Conservation (phyloP, 2,888 invertebrate species). For the Loripinus fragilis region DNA sequence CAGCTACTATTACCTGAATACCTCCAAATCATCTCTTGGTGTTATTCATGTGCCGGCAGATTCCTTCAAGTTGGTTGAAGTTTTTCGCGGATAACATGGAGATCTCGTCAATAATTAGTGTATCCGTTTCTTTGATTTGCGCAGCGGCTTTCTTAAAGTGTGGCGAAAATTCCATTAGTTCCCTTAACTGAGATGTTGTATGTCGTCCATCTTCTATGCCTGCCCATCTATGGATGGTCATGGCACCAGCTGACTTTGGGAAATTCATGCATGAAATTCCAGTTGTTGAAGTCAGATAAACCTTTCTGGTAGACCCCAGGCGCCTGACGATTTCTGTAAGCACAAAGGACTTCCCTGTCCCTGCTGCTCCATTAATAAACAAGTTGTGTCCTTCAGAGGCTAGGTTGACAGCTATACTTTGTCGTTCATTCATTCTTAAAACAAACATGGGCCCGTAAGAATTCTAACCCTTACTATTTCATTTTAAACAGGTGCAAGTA, state of each 20-base stretch:
- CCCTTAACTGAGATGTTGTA: slow-evolving; percentile 10
- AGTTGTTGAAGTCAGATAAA: slow-evolving; percentile 26
- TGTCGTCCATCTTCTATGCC: slow-evolving; percentile 35
- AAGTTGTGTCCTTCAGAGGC: slow-evolving; percentile 28
- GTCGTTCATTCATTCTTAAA: slow-evolving; percentile 23
- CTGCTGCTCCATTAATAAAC: slow-evolving; percentile 20
- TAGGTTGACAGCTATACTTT: slow-evolving; percentile 17
- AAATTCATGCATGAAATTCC: slow-evolving; percentile 29
- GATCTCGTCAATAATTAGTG: slow-evolving; percentile 42
- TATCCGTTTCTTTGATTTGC: slow-evolving; percentile 22
- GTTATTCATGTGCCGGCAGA: neutral
- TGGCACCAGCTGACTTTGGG: slow-evolving; percentile 13
- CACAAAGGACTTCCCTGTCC: slow-evolving; percentile 32
- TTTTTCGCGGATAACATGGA: slow-evolving; percentile 1
- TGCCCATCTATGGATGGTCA: slow-evolving; percentile 44
- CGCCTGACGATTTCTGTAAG: slow-evolving; percentile 5
- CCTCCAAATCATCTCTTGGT: slow-evolving; percentile 31
- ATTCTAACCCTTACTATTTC: neutral
- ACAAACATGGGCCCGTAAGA: neutral
- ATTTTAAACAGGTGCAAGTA: no score
- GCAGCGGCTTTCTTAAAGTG: slow-evolving; percentile 10
- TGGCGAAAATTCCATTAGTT: slow-evolving; percentile 14
- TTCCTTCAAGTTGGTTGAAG: neutral
- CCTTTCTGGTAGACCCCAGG: neutral
- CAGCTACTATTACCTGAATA: slow-evolving; percentile 37